Evolutionary conservation across 1,140 invertebrate species (phyloP).

Genomic region (Stenopsyche tienmushanensis): DNA sequence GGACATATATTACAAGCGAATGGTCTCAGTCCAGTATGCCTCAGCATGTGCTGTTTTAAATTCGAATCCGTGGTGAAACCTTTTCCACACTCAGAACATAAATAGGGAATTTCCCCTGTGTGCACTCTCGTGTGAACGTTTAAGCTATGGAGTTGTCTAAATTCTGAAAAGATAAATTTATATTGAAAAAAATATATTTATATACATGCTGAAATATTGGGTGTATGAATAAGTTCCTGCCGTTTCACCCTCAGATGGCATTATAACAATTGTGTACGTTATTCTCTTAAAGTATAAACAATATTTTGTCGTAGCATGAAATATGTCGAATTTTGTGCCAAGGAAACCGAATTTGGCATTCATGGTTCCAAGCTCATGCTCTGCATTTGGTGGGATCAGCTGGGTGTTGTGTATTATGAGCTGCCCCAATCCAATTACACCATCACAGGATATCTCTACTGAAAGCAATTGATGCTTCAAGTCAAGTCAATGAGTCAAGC

Average conservation of each 20-base stretch:
- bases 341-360: background rate
- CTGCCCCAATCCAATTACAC: no score
- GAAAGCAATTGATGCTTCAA: no score
- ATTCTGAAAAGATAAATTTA: conserved; percentile 58
- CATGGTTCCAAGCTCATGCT: no score
- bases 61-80: conserved; percentile 52
- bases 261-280: no score
- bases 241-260: no score
- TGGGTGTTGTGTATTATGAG: no score
- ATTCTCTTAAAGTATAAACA: background rate
- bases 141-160: conserved; percentile 59
- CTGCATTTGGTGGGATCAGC: no score
- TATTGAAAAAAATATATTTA: background rate
- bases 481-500: background rate
- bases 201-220: background rate
- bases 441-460: no score
- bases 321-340: no score
- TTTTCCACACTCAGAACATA: conserved; percentile 59
- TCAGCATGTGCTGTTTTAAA: conserved; percentile 50
- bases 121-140: conserved; percentile 59
- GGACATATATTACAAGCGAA: conserved; percentile 58
- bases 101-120: conserved; percentile 60
- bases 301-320: background rate
- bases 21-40: conserved; percentile 51
- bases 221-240: no score